These are phyloP conservation scores for Caenorhabditis becei DNA, from an alignment of 2,888 invertebrate genomes.

Conservation along the genomic window DNA sequence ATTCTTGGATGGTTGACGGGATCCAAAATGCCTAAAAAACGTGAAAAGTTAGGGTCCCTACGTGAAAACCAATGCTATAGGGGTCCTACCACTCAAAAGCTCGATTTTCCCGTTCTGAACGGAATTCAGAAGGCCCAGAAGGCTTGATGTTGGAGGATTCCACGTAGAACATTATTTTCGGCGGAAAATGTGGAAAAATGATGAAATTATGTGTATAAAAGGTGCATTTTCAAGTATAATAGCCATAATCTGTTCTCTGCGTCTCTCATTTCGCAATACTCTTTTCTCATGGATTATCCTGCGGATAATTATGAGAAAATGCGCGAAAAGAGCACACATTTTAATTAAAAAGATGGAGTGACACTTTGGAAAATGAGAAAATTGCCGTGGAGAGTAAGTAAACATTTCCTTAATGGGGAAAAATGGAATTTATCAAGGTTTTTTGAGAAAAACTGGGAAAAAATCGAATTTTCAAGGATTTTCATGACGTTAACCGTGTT, in stretches of 20 bases:
- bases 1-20: slow-evolving; percentile 68
- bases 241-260: background rate
- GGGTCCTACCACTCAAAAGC: background rate
- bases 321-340: background rate
- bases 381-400: background rate
- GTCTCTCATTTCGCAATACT: background rate
- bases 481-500: background rate
- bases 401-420: background rate
- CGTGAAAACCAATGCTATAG: background rate
- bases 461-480: background rate
- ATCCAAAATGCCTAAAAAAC: slow-evolving; percentile 73
- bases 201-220: slow-evolving; percentile 7
- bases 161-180: slow-evolving; percentile 30
- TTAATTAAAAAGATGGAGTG: slow-evolving; percentile 17
- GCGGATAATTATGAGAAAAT: slow-evolving; percentile 3
- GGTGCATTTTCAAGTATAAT: background rate
- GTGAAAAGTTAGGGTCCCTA: background rate
- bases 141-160: slow-evolving; percentile 6
- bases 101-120: background rate
- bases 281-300: slow-evolving; percentile 22
- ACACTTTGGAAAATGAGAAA: slow-evolving; percentile 1
- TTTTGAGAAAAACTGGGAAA: background rate
- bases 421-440: background rate
- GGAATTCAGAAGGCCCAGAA: background rate
- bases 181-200: background rate